Evolutionary conservation across 2,797 vertebrate genomes (phyloP).

Genomic region (Loriculus beryllinus): DNA sequence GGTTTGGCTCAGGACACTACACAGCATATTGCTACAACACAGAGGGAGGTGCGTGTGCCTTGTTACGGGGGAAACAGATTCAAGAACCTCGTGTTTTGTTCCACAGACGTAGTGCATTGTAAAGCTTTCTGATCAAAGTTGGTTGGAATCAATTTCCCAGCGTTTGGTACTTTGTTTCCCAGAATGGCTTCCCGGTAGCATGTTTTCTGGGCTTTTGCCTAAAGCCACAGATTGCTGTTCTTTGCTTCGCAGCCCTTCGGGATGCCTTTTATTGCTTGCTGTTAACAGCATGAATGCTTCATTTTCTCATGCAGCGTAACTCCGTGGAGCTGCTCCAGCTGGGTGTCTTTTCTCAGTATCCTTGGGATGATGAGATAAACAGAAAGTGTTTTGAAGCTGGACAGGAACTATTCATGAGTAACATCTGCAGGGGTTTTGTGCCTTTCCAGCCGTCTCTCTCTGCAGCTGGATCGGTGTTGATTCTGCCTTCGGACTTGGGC

Average conservation of each 20-base stretch:
- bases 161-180: neutral
- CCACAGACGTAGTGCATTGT: neutral
- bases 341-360: slow-evolving; percentile 4
- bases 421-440: slow-evolving; percentile 10
- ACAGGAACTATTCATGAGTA: slow-evolving; percentile 9
- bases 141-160: neutral
- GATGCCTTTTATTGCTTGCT: neutral
- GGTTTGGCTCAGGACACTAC: slow-evolving; percentile 99
- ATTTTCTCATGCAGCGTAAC: neutral
- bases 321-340: slow-evolving; percentile 1
- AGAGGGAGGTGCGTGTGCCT: slow-evolving; percentile 91
- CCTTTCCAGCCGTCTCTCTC: neutral
- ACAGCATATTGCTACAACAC: slow-evolving; percentile 99
- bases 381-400: slow-evolving; percentile 37
- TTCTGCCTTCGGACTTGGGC: neutral
- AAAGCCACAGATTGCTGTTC: neutral
- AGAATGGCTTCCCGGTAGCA: neutral
- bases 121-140: neutral
- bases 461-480: neutral
- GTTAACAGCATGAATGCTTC: neutral
- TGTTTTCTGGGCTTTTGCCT: neutral
- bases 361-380: slow-evolving; percentile 20
- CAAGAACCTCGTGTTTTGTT: neutral
- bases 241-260: neutral
- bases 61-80: slow-evolving; percentile 5